These are phyloP conservation scores for Cryptocephalus primarius DNA, from an alignment of 2,888 invertebrate species.

Conservation along the genomic window DNA sequence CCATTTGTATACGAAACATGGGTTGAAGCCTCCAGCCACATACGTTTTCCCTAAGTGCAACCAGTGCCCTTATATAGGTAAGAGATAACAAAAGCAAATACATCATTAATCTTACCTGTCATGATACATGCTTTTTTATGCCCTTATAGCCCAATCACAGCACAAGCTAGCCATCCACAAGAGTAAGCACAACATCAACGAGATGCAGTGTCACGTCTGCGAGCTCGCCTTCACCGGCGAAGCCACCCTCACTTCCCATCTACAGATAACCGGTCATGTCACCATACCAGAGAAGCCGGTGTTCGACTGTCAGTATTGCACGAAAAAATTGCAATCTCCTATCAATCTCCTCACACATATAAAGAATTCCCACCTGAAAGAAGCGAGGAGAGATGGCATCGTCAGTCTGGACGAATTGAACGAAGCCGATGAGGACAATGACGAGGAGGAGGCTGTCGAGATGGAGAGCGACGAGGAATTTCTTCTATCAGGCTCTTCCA, in stretches of 20 bases:
- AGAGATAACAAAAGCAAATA: constrained; percentile 2
- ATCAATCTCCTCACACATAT: constrained; percentile 62
- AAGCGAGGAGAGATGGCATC: constrained; percentile 54
- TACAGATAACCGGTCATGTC: constrained; percentile 45
- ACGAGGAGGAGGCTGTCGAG: constrained; percentile 13
- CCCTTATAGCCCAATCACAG: no score
- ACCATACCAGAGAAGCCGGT: constrained; percentile 8
- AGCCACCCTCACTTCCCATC: constrained; percentile 39
- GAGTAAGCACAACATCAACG: constrained; percentile 45
- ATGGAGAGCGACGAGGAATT: constrained; percentile 22
- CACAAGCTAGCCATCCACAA: constrained; percentile 58
- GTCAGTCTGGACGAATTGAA: constrained; percentile 26
- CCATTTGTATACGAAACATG: constrained; percentile 72
- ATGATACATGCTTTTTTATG: no score
- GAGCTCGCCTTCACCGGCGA: constrained; percentile 41
- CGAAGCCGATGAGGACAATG: constrained; percentile 23
- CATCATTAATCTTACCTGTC: no score
- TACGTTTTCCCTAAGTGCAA: constrained; percentile 71
- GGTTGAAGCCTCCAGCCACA: constrained; percentile 56
- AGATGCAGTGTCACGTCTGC: constrained; percentile 47
- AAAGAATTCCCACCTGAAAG: constrained; percentile 51
- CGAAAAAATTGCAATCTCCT: constrained; percentile 58
- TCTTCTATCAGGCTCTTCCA: constrained; percentile 11
- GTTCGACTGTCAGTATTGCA: constrained; percentile 61
- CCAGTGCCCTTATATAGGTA: constrained; percentile 54